phyloP scores from a whole-genome alignment of 2,113 vertebrate species.

The Sapayoa aenigma region DNA sequence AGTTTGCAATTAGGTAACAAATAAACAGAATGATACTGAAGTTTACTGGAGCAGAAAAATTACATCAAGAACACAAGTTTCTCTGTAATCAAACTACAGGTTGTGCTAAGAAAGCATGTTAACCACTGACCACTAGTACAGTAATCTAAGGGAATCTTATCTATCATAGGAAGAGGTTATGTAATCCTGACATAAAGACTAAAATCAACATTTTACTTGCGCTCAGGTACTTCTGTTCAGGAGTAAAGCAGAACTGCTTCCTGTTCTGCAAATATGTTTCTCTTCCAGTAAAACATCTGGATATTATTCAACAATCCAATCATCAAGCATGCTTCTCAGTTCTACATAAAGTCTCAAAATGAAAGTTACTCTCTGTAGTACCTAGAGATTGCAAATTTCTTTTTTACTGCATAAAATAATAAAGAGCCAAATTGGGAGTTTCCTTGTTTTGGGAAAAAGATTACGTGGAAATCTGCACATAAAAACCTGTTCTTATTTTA shows the following conservation, averaged over 20 bases:
- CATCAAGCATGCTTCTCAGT: neutral
- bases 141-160: neutral
- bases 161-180: neutral
- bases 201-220: neutral
- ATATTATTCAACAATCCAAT: neutral
- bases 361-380: neutral
- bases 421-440: neutral
- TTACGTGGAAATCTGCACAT: neutral
- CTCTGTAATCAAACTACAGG: neutral
- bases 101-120: neutral
- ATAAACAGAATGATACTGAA: neutral
- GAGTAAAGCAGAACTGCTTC: neutral
- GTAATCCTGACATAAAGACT: neutral
- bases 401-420: neutral
- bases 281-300: fast-evolving
- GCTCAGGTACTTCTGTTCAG: neutral
- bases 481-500: neutral
- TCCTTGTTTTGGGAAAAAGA: neutral
- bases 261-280: neutral
- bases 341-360: neutral
- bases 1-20: neutral
- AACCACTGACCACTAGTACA: neutral
- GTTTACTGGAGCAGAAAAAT: neutral
- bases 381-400: neutral
- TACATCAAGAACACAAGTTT: neutral